These are phyloP conservation scores for Chinchilla lanigera DNA, from an alignment of 2,113 vertebrate species.

Conservation along the genomic window DNA sequence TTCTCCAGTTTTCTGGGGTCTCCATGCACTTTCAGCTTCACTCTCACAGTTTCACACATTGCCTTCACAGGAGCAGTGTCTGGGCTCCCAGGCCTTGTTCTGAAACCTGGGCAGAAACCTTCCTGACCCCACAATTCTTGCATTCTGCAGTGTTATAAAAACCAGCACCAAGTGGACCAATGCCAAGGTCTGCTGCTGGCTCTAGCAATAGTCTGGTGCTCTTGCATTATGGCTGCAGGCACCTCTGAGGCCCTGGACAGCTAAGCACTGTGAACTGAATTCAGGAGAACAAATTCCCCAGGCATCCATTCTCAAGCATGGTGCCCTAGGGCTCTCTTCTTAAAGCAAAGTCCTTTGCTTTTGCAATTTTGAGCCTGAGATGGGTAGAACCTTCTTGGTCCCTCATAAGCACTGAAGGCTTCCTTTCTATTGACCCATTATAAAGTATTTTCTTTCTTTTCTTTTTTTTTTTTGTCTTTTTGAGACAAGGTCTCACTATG, in stretches of 20 bases:
- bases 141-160: background rate
- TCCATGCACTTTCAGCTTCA: background rate
- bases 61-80: background rate
- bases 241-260: background rate
- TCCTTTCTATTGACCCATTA: background rate
- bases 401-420: background rate
- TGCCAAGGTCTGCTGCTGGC: background rate
- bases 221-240: background rate
- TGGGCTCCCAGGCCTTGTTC: background rate
- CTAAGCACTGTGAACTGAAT: background rate
- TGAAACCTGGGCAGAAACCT: background rate
- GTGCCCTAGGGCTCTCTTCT: background rate
- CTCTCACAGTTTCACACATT: background rate
- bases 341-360: background rate
- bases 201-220: background rate
- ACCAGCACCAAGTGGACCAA: background rate
- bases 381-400: background rate
- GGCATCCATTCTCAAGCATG: background rate
- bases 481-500: too few relatives aligned
- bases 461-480: too few relatives aligned
- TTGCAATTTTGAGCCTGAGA: background rate
- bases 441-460: background rate
- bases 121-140: background rate
- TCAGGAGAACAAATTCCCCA: background rate
- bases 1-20: background rate